Evolutionary conservation across 2,888 invertebrate genomes (phyloP).

Genomic region (Stenoptilia bipunctidactyla): DNA sequence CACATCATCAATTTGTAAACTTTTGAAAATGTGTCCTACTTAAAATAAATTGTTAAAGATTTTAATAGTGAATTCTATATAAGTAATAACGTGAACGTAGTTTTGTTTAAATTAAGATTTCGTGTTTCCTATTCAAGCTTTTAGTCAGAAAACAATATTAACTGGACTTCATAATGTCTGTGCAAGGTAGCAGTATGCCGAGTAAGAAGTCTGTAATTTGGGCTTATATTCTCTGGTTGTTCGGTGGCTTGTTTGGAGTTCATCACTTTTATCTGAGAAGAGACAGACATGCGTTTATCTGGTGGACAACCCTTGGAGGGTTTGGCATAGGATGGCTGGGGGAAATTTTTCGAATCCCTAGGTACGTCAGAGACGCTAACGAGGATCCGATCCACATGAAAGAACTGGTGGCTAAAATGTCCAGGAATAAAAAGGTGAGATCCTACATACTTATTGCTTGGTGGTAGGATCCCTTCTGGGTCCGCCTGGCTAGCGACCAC

Average conservation of each 20-base stretch:
- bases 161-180: conserved; percentile 23
- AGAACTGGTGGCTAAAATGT: conserved; percentile 74
- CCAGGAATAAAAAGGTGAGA: conserved; percentile 74
- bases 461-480: too few species aligned
- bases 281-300: conserved; percentile 91
- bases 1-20: too few species aligned
- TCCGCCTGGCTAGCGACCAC: too few species aligned
- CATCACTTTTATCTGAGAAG: conserved; percentile 93
- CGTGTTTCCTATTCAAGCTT: too few species aligned
- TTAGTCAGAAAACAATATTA: too few species aligned
- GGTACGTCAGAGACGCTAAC: conserved; percentile 87
- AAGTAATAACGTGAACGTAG: too few species aligned
- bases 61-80: too few species aligned
- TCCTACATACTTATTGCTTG: too few species aligned
- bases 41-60: too few species aligned
- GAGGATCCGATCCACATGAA: conserved; percentile 77
- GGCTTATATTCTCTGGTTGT: conserved; percentile 88
- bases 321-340: conserved; percentile 90
- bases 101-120: too few species aligned
- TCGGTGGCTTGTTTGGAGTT: conserved; percentile 89
- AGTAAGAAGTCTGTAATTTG: conserved; percentile 71
- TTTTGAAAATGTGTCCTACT: too few species aligned
- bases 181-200: conserved; percentile 21
- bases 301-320: conserved; percentile 90
- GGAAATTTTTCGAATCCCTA: conserved; percentile 86